These are phyloP conservation scores for Varanus salvator DNA, from an alignment of 2,113 vertebrate genomes.

Conservation along the genomic window DNA sequence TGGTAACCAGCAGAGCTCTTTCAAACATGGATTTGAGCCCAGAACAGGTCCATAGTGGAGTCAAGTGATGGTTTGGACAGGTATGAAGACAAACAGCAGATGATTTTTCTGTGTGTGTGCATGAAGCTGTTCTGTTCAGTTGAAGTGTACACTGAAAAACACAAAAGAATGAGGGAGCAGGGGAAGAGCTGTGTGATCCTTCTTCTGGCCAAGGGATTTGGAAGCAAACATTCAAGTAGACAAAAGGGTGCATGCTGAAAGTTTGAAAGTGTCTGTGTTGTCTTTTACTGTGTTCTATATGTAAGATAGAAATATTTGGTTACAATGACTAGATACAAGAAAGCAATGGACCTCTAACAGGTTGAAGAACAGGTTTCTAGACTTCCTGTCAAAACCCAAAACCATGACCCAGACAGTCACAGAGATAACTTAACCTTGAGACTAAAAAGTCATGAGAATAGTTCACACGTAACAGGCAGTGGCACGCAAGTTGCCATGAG, in stretches of 20 bases:
- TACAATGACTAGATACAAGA: neutral
- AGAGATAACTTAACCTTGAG: neutral
- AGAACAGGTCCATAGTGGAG: neutral
- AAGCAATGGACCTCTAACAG: neutral
- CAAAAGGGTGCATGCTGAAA: too few species aligned
- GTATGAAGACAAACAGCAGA: neutral
- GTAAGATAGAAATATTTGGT: too few species aligned
- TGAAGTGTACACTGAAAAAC: neutral
- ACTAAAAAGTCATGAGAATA: neutral
- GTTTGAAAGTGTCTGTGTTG: too few species aligned
- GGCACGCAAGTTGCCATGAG: too few species aligned
- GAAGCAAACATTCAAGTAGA: too few species aligned
- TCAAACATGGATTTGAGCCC: neutral
- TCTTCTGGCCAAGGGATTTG: too few species aligned
- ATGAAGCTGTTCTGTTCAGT: neutral
- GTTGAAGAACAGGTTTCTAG: neutral
- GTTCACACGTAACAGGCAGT: too few species aligned
- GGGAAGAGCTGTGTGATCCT: too few species aligned
- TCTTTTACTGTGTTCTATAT: too few species aligned
- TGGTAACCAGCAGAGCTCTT: neutral
- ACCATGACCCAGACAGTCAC: neutral
- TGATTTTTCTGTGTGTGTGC: neutral
- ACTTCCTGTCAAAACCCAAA: too few species aligned
- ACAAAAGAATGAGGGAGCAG: too few species aligned
- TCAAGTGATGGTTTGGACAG: neutral